A percentile compares a stretch with the other conserved stretches of the same genome.
Evolutionary conservation across 1,140 invertebrate species (phyloP).

Genomic region (Globodera rostochiensis): DNA sequence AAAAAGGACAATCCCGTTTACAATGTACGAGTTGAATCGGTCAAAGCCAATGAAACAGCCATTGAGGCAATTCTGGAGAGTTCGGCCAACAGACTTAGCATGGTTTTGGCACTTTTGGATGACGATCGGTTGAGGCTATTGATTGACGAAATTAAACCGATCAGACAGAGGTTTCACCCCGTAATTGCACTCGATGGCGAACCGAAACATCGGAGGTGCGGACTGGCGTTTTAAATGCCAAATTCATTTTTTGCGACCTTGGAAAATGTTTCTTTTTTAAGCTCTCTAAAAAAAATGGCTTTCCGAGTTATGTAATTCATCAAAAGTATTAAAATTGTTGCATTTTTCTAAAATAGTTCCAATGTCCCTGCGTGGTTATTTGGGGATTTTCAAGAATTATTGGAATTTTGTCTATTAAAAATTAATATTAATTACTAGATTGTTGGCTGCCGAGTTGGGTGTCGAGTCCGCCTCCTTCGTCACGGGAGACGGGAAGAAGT

Average conservation of each 20-base stretch:
- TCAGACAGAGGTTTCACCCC: slow-evolving; percentile 55
- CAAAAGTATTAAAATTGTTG: too few species aligned
- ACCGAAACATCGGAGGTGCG: slow-evolving; percentile 53
- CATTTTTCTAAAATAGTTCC: too few species aligned
- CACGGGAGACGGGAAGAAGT: slow-evolving; percentile 20
- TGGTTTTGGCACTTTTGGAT: slow-evolving; percentile 51
- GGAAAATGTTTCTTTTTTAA: not conserved
- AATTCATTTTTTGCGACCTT: not conserved
- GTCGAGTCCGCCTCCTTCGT: slow-evolving; percentile 51
- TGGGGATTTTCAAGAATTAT: not conserved
- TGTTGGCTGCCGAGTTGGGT: slow-evolving; percentile 27
- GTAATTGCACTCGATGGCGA: slow-evolving; percentile 52
- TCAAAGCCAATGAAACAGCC: slow-evolving; percentile 52
- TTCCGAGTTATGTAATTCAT: too few species aligned
- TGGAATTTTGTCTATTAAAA: not conserved
- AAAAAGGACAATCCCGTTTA: slow-evolving; percentile 45
- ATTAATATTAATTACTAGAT: slow-evolving; percentile 37
- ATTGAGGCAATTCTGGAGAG: slow-evolving; percentile 45
- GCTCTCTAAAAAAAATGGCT: too few species aligned
- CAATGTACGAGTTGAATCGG: slow-evolving; percentile 42
- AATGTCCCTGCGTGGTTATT: too few species aligned
- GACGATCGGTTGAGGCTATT: slow-evolving; percentile 55
- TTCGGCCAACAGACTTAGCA: slow-evolving; percentile 48
- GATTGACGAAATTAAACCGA: slow-evolving; percentile 55
- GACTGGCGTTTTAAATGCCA: too few species aligned